Percentiles rank a stretch among this genome's conserved stretches.
Conservation (phyloP, 2,888 invertebrate genomes). For the Cephus sareptanus region DNA sequence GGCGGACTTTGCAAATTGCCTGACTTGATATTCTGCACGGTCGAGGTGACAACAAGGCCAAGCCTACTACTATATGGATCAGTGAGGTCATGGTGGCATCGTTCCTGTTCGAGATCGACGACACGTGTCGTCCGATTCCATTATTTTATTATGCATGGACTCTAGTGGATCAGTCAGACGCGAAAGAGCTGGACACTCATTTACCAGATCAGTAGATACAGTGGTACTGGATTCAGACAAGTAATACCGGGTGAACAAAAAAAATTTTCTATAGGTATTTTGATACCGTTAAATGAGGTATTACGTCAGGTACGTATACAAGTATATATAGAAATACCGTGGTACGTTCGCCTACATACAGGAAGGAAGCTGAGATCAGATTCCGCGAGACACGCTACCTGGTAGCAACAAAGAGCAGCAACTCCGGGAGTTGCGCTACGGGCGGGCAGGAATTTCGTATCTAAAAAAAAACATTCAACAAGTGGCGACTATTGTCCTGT, state of each 20-base stretch:
- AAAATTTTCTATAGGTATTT: no score
- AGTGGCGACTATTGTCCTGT: constrained; percentile 12
- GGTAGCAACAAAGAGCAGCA: no score
- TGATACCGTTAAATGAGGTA: no score
- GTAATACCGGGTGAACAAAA: no score
- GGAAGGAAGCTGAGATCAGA: background rate
- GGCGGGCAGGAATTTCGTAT: constrained; percentile 5
- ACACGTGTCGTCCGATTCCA: constrained; percentile 1
- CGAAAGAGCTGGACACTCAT: no score
- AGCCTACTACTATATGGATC: constrained; percentile 14
- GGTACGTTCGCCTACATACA: background rate
- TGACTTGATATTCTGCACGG: constrained; percentile 20
- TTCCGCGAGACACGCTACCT: background rate
- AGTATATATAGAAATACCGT: no score
- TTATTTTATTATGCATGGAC: background rate
- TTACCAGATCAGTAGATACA: no score
- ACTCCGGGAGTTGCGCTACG: background rate
- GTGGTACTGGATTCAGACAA: no score
- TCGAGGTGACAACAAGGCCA: constrained; percentile 19
- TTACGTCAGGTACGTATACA: no score
- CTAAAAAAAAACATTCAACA: constrained; percentile 9
- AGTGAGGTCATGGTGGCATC: constrained; percentile 16
- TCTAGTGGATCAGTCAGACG: background rate
- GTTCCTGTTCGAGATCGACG: constrained; percentile 12
- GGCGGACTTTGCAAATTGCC: constrained; percentile 11